phyloP scores from a whole-genome alignment of 2,888 invertebrate genomes.

The Tipula vernalis region DNA sequence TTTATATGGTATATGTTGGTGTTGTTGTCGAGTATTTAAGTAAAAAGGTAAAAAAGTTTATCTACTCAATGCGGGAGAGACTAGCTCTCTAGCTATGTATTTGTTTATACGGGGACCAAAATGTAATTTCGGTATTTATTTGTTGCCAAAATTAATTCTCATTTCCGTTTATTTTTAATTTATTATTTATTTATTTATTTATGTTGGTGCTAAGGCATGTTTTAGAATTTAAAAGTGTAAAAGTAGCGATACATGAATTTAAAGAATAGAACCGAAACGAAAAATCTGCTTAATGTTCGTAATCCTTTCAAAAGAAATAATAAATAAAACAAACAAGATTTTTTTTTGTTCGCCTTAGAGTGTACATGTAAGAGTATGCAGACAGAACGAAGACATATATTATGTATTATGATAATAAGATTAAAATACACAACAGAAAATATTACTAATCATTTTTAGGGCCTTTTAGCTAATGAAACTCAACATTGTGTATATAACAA shows the following conservation, averaged over 20 bases:
- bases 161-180: background rate
- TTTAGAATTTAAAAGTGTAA: background rate
- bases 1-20: background rate
- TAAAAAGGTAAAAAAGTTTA: background rate
- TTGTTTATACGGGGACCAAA: background rate
- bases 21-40: background rate
- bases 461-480: background rate
- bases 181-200: background rate
- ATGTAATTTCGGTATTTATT: background rate
- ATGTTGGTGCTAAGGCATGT: background rate
- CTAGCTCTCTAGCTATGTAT: background rate
- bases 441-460: background rate
- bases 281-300: background rate
- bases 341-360: background rate
- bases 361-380: background rate
- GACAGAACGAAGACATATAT: background rate
- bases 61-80: background rate
- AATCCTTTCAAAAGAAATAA: background rate
- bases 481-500: background rate
- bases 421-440: background rate
- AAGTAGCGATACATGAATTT: background rate
- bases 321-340: background rate
- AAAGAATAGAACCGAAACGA: background rate
- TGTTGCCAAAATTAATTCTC: background rate
- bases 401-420: background rate